These are phyloP conservation scores for Pseudomugil gertrudae DNA, from an alignment of 2,797 vertebrate species.

Conservation along the genomic window DNA sequence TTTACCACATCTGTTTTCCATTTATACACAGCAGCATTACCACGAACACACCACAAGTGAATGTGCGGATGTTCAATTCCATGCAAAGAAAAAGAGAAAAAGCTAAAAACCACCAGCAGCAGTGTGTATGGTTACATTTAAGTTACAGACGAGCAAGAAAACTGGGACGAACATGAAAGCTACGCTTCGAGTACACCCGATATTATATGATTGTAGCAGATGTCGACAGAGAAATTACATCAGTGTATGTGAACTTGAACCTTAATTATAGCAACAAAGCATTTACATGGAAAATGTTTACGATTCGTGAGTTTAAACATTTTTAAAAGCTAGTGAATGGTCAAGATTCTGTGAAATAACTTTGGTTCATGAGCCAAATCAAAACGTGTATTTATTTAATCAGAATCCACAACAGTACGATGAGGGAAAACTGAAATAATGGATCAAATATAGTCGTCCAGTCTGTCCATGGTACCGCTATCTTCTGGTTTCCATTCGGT, in stretches of 20 bases:
- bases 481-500: background rate
- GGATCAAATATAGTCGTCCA: background rate
- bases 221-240: conserved; percentile 1
- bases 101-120: background rate
- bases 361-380: background rate
- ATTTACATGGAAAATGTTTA: background rate
- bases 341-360: background rate
- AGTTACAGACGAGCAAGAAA: background rate
- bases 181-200: background rate
- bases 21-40: conserved; percentile 41
- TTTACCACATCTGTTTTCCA: conserved; percentile 61
- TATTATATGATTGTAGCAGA: conserved; percentile 2
- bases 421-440: too few species aligned
- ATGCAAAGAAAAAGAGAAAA: background rate
- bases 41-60: conserved; percentile 15
- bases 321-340: background rate
- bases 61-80: conserved; percentile 14
- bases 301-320: background rate
- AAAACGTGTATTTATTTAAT: background rate
- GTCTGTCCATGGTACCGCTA: background rate
- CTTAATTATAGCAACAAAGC: background rate
- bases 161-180: conserved; percentile 1
- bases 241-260: background rate
- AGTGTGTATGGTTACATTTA: conserved; percentile 7
- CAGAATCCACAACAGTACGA: background rate